A percentile compares a stretch with the other conserved stretches of the same genome.
Evolutionary conservation across 2,113 vertebrate species (phyloP).

Genomic region (Crypturellus undulatus): DNA sequence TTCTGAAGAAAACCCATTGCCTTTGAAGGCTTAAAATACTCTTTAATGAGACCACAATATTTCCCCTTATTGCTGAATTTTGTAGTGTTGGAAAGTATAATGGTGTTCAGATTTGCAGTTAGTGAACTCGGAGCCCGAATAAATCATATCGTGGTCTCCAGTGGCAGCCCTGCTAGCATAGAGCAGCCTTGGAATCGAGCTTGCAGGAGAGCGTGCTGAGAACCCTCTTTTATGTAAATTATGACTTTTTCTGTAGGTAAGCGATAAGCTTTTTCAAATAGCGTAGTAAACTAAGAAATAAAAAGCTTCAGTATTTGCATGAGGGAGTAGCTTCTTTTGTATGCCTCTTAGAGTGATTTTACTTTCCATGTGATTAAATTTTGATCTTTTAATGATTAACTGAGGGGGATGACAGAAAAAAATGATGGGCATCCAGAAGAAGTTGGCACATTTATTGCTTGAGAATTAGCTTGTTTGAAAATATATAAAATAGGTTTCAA

Average conservation of each 20-base stretch:
- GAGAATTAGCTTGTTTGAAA: constrained; percentile 30
- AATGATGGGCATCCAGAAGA: neutral
- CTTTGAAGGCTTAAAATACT: neutral
- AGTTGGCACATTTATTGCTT: neutral
- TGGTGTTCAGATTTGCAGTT: neutral
- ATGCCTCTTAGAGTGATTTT: neutral
- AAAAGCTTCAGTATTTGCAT: accelerated
- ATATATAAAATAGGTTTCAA: constrained; percentile 14
- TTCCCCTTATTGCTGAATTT: neutral
- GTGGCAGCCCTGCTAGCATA: neutral
- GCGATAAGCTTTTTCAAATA: constrained; percentile 41
- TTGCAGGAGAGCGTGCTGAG: neutral
- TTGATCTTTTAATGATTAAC: constrained; percentile 9
- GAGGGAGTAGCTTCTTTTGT: neutral
- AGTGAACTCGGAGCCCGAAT: neutral
- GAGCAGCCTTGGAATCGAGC: neutral
- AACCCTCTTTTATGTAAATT: constrained; percentile 54
- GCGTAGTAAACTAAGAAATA: neutral
- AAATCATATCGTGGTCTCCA: neutral
- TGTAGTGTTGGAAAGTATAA: neutral
- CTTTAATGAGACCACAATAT: neutral
- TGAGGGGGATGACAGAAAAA: neutral
- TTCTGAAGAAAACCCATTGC: neutral
- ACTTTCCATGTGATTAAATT: constrained; percentile 19
- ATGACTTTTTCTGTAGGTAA: constrained; percentile 30